These are phyloP conservation scores for Intellagama lesueurii DNA, from an alignment of 2,797 vertebrate genomes.

Conservation along the genomic window DNA sequence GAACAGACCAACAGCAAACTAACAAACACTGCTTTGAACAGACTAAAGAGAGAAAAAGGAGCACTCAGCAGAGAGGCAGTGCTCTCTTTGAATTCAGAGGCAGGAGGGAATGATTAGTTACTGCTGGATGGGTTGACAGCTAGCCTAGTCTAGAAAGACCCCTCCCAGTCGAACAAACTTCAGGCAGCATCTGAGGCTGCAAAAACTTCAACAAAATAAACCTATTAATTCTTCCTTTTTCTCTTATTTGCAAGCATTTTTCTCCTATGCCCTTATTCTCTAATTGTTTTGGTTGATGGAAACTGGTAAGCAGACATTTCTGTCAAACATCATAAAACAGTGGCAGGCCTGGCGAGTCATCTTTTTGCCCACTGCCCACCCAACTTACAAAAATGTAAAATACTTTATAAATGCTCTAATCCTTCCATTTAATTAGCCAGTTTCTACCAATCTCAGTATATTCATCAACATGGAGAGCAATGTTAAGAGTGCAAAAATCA, in stretches of 20 bases:
- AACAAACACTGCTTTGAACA: too few relatives aligned
- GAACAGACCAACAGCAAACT: too few relatives aligned
- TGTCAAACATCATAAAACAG: background rate
- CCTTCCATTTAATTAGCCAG: background rate
- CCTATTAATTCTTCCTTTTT: background rate
- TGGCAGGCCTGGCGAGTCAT: background rate
- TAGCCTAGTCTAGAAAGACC: too few relatives aligned
- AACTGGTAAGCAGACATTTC: background rate
- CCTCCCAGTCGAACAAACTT: background rate
- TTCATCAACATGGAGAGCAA: background rate
- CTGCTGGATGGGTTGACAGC: too few relatives aligned
- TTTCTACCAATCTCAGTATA: background rate
- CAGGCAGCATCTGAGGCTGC: background rate
- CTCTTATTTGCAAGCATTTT: background rate
- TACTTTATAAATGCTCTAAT: background rate
- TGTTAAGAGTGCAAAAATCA: background rate
- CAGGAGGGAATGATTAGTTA: too few relatives aligned
- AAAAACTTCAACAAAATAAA: background rate
- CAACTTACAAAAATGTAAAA: background rate
- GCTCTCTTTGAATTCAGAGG: too few relatives aligned
- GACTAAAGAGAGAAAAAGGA: too few relatives aligned
- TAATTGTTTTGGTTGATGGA: background rate
- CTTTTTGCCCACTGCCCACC: background rate
- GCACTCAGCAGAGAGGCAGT: too few relatives aligned
- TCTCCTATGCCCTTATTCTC: background rate